Base-by-base conservation (phyloP, 2,797 vertebrate species). In the Antennarius maculatus region DNA sequence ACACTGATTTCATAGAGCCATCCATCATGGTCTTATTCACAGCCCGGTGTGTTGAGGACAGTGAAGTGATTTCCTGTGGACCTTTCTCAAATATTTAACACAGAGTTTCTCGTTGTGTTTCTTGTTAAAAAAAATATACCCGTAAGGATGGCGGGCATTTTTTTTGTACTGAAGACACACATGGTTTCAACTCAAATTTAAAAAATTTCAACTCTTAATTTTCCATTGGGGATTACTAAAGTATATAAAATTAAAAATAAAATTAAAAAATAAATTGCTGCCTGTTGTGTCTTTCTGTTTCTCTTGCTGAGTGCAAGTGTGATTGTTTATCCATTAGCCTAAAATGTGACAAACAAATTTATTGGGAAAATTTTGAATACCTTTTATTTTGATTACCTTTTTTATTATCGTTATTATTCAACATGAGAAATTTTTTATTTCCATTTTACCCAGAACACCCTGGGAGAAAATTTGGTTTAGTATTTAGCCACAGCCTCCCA, bases 11-110 rank as follows among this genome's bases (percentile, higher is more conserved):
- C 70, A 77, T 41, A 54, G 39, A 74, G 66, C 60, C 58, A 62
- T 82, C 76, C 59, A 77, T 87, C 77, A 81, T 16, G 15, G 68
- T 61, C 41, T 18, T 41, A 60, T 45, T 28, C 39, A 61, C 75
- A 61, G 53, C 10, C 37, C 37, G 2, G 37, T 23, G 77, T 48
- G 31, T 81, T 77, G 76, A 71, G 52, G 57, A 71, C 70, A 66
- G 68, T 29, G 45, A 13, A 59, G 62, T 42, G 66, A 71, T 79
- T 79, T 67, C 82, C 60, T 68, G 59, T 45, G 45, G 65, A 51
- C 52, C 27, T 80, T 74, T 86, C 66, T 76, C 6, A 4, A 81
- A 84, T 68, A 51, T 27, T 60, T 69, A 57, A 47, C 37, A 27
- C 17, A 1, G 16, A 28, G n/a, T 6, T 51, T 17, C 37, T 50